A percentile compares a stretch with the other conserved stretches of the same genome.
Conservation (phyloP, 1,140 invertebrate species). For the Drosophila funebris region DNA sequence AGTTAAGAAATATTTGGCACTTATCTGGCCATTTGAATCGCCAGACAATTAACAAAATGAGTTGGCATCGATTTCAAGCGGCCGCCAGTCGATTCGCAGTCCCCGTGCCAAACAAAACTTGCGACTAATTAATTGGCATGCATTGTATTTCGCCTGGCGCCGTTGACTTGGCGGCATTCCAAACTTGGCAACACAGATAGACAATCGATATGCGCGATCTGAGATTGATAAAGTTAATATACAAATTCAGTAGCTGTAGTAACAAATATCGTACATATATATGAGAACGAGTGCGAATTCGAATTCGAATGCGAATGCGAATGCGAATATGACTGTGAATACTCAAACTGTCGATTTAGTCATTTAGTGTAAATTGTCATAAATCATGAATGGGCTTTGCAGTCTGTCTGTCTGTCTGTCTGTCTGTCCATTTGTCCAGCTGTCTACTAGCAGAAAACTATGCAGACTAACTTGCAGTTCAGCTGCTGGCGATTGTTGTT, state of each 20-base stretch:
- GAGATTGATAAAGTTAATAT: conserved; percentile 47
- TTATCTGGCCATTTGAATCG: conserved; percentile 58
- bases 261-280: not conserved
- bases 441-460: conserved; percentile 25
- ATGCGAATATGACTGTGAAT: not conserved
- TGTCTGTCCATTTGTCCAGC: conserved; percentile 9
- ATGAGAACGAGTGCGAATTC: too few relatives aligned
- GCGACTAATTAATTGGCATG: conserved; percentile 72
- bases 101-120: conserved; percentile 51
- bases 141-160: conserved; percentile 62
- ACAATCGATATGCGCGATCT: conserved; percentile 46
- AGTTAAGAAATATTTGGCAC: conserved; percentile 23
- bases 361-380: conserved; percentile 54
- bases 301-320: not conserved
- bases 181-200: conserved; percentile 49
- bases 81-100: not conserved
- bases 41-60: conserved; percentile 76
- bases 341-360: conserved; percentile 16
- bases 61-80: conserved; percentile 46
- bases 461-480: conserved; percentile 31
- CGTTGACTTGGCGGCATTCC: conserved; percentile 60
- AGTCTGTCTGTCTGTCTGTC: conserved; percentile 23
- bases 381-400: conserved; percentile 55
- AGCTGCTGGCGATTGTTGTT: conserved; percentile 65
- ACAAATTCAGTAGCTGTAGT: conserved; percentile 21